These are phyloP conservation scores for Gobio occitaniae DNA, from an alignment of 2,797 vertebrate species.

Conservation along the genomic window DNA sequence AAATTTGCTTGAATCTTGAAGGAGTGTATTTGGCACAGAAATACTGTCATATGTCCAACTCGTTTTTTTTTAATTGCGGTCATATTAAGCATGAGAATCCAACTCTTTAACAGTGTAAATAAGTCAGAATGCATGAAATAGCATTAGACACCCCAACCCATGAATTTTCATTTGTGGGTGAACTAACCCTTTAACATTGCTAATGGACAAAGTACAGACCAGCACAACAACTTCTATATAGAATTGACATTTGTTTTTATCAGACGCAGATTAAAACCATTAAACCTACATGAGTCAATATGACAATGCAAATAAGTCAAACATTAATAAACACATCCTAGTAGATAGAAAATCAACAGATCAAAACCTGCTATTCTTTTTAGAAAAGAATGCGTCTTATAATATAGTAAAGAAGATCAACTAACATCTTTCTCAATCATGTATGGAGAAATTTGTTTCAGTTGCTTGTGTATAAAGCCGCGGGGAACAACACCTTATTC, in stretches of 20 bases:
- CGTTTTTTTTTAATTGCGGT: no score
- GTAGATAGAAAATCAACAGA: neutral
- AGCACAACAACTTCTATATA: neutral
- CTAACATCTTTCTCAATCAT: neutral
- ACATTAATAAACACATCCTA: neutral
- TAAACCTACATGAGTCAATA: neutral
- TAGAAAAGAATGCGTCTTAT: neutral
- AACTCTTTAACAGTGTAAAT: no score
- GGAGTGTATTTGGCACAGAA: no score
- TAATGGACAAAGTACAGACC: neutral
- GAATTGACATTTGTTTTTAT: neutral
- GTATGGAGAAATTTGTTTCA: neutral
- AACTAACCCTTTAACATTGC: neutral
- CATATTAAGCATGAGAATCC: no score
- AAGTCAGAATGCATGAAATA: no score
- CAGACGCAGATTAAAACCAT: neutral
- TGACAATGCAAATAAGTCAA: neutral
- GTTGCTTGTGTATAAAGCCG: neutral
- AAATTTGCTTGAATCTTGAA: no score
- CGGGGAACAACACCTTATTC: neutral
- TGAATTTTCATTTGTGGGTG: no score
- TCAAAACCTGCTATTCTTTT: neutral
- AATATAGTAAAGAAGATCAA: neutral
- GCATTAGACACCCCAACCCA: no score
- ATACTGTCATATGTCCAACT: no score